Percentiles rank a stretch among this genome's conserved stretches.
Evolutionary conservation across 2,797 vertebrate species (phyloP).

Genomic region (Acrocephalus scirpaceus): DNA sequence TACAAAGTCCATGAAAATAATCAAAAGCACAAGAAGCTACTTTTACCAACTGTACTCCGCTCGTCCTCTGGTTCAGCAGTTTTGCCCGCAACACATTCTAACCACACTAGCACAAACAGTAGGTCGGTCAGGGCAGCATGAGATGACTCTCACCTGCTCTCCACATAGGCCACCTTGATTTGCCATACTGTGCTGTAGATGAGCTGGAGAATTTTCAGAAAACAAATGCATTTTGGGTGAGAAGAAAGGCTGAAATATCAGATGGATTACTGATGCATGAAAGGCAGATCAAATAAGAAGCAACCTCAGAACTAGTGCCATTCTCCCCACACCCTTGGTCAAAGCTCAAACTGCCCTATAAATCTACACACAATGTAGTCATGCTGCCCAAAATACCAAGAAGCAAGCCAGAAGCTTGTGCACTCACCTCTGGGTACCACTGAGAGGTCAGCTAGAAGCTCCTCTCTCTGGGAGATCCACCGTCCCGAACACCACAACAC

Average conservation of each 20-base stretch:
- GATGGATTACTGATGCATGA: neutral
- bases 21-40: neutral
- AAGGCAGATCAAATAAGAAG: neutral
- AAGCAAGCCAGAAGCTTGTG: neutral
- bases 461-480: neutral
- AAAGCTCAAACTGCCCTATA: neutral
- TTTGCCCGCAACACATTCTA: neutral
- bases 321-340: neutral
- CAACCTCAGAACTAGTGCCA: neutral
- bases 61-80: neutral
- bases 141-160: neutral
- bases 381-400: neutral
- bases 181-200: neutral
- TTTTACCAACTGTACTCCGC: neutral
- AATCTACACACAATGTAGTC: rapidly evolving
- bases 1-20: neutral
- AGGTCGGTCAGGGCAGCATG: neutral
- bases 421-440: conserved; percentile 34
- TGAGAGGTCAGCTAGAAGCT: neutral
- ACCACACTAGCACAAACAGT: rapidly evolving
- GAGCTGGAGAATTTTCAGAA: neutral
- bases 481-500: conserved; percentile 29
- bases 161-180: neutral
- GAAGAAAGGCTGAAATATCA: neutral
- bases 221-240: neutral